These are phyloP conservation scores for Myotis pilosus DNA, from an alignment of 2,797 vertebrate species.

Conservation along the genomic window DNA sequence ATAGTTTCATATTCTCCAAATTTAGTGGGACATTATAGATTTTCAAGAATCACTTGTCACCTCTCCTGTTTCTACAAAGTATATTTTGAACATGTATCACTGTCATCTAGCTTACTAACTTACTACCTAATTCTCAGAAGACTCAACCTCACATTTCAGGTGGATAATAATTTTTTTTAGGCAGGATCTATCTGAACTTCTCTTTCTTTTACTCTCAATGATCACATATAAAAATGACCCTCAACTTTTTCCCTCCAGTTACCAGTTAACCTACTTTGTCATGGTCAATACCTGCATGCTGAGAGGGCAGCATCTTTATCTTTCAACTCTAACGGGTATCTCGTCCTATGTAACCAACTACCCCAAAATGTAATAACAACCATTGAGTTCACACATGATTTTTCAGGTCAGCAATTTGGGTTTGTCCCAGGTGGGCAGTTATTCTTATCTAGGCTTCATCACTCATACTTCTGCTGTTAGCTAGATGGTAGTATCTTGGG, in stretches of 20 bases:
- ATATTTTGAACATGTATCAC: conserved; percentile 18
- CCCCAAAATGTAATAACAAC: neutral
- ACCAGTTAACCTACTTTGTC: neutral
- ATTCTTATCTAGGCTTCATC: neutral
- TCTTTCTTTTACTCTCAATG: neutral
- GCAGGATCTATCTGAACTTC: neutral
- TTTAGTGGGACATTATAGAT: neutral
- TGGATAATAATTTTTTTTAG: neutral
- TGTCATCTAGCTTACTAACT: neutral
- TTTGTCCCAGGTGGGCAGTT: neutral
- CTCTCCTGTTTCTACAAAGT: neutral
- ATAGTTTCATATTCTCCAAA: neutral
- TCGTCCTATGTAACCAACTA: neutral
- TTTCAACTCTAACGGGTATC: neutral
- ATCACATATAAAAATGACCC: neutral
- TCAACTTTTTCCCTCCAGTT: no score
- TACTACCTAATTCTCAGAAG: neutral
- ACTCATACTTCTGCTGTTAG: neutral
- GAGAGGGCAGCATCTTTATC: neutral
- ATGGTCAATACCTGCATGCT: neutral
- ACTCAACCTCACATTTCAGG: neutral
- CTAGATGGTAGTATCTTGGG: neutral
- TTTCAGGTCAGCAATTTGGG: neutral
- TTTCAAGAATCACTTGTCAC: neutral
- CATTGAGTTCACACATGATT: neutral